Conservation (phyloP, 2,888 invertebrate species). For the Morinoia aosen region DNA sequence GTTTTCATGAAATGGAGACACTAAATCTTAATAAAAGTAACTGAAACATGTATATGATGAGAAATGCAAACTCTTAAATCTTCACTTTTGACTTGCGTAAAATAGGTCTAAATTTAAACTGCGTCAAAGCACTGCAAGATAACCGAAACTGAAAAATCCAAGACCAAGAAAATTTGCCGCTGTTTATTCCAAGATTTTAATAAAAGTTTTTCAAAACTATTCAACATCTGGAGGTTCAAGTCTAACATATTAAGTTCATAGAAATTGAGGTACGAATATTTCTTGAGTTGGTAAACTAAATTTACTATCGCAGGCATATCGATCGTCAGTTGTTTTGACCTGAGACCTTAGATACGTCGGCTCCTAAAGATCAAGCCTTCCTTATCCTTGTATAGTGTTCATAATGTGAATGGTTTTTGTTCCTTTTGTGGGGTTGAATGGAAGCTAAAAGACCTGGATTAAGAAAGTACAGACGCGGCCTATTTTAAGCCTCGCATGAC, state of each 20-base stretch:
- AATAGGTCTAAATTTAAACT: not conserved
- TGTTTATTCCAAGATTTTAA: not conserved
- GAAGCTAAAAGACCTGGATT: constrained; percentile 48
- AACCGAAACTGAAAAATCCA: not conserved
- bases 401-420: constrained; percentile 32
- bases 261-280: not conserved
- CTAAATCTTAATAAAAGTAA: not conserved
- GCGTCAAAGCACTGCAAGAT: not conserved
- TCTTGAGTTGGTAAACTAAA: not conserved
- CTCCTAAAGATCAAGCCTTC: constrained; percentile 49
- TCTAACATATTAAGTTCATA: not conserved
- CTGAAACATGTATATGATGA: not conserved
- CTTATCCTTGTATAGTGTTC: constrained; percentile 34
- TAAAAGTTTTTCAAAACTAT: not conserved
- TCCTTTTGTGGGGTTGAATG: constrained; percentile 32
- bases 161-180: not conserved
- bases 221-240: not conserved
- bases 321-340: constrained; percentile 22
- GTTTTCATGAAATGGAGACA: not conserved
- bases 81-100: not conserved
- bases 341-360: not conserved
- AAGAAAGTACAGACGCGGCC: constrained; percentile 31
- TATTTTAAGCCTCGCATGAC: constrained; percentile 10
- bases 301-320: not conserved
- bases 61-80: not conserved